Evolutionary conservation across 2,113 vertebrate genomes (phyloP), one percentile per base, ranked within the genome.

Genomic region (Ptilonorhynchus violaceus): DNA sequence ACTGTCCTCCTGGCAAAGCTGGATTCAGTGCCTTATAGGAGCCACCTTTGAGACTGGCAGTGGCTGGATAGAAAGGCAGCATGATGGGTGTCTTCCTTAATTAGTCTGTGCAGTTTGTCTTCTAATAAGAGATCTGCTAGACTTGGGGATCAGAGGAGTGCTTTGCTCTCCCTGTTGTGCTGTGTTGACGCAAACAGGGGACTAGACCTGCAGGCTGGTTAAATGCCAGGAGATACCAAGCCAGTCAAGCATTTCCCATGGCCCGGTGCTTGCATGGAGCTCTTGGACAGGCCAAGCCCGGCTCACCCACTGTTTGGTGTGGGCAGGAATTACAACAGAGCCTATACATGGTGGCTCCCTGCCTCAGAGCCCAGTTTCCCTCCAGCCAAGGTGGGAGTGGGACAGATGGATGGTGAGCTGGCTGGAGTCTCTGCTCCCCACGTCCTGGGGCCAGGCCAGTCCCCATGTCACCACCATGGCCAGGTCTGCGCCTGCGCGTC

Each of bases 351-450:
- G 64, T 64, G 67, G n/a, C 55, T 80, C 23, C n/a, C 70, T 2
- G n/a, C 28, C 64, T 68, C 70, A 39, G 60, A 93, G 39, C 56
- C 28, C 0, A 0, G 37, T 66, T 31, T 42, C 31, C 47, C 52
- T 85, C 68, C 67, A 74, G 53, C 18, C 3, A 5, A 79, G 63
- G 13, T 11, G 42, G 41, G 50, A 58, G 30, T 52, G 47, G 89
- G 76, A 87, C 89, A 87, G 95, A 83, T 77, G 88, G 85, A 69
- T 82, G 37, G 10, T 4, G 23, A 79, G 39, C 74, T 92, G 85
- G 60, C 69, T 59, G 41, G n/a, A 55, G 35, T 41, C 60, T 82
- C 59, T 1, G 14, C 88, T 92, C 37, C 44, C 31, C 52, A 41
- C 0, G 5, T 68, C 60, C 73, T 94, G 77, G 68, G 86, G 50